Conservation (phyloP, 2,113 vertebrate species). For the Eulemur rufifrons region DNA sequence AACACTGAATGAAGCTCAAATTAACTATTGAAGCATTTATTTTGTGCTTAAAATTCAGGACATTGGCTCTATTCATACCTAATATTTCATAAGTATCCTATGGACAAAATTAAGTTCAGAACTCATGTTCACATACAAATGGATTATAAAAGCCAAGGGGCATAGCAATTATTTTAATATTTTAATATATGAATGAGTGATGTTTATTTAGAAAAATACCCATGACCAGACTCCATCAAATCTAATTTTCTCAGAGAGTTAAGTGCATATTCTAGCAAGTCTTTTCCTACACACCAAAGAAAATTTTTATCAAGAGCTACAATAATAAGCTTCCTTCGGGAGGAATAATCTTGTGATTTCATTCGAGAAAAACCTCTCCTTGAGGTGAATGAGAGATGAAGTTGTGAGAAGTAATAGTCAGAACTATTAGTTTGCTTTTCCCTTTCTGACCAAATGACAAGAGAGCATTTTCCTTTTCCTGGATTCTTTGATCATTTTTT, state of each 20-base stretch:
- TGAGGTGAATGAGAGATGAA: slow-evolving; percentile 34
- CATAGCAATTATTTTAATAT: slow-evolving; percentile 51
- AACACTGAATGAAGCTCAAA: neutral
- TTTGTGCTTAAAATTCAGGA: slow-evolving; percentile 23
- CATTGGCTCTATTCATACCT: neutral
- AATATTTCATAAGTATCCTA: slow-evolving; percentile 1
- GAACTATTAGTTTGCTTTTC: neutral
- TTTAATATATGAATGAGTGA: slow-evolving; percentile 33
- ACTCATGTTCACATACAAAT: slow-evolving; percentile 4
- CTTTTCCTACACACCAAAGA: neutral
- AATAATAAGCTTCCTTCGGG: slow-evolving; percentile 48
- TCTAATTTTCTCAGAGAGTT: slow-evolving; percentile 46
- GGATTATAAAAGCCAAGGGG: slow-evolving; percentile 45
- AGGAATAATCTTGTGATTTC: slow-evolving; percentile 50
- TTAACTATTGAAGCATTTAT: slow-evolving; percentile 1
- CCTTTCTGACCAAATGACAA: neutral
- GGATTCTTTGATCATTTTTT: neutral
- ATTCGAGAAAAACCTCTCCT: neutral
- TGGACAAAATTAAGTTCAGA: slow-evolving; percentile 34
- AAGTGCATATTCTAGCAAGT: neutral
- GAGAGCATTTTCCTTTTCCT: neutral
- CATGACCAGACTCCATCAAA: slow-evolving; percentile 46
- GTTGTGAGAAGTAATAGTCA: neutral
- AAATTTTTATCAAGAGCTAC: slow-evolving; percentile 13
- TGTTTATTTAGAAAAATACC: slow-evolving; percentile 42